These are phyloP conservation scores for Potamilus streckersoni DNA, from an alignment of 1,140 invertebrate genomes.

Conservation along the genomic window DNA sequence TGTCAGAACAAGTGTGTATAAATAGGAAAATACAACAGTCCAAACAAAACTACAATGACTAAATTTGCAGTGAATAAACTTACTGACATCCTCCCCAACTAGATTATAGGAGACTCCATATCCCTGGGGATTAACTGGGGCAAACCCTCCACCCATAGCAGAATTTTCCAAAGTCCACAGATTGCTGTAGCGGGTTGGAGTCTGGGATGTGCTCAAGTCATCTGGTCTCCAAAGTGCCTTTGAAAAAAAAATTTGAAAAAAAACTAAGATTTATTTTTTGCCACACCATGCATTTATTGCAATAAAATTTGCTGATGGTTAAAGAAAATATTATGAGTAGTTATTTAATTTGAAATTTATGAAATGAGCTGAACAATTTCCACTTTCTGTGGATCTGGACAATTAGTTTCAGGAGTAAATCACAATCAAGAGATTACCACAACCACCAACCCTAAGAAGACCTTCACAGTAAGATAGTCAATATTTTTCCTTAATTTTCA, in stretches of 20 bases:
- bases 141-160: conserved; percentile 44
- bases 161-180: conserved; percentile 36
- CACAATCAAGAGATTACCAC: no score
- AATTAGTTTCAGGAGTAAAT: background rate
- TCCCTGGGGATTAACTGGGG: conserved; percentile 86
- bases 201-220: conserved; percentile 51
- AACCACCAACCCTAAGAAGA: no score
- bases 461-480: no score
- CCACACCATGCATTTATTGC: background rate
- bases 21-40: background rate
- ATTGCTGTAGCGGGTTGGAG: conserved; percentile 40
- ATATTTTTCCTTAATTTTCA: no score
- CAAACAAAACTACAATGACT: background rate
- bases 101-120: conserved; percentile 99
- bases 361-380: background rate
- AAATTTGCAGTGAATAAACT: conserved; percentile 14
- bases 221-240: conserved; percentile 35
- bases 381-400: background rate
- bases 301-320: background rate
- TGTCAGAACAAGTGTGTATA: background rate
- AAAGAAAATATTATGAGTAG: background rate
- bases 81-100: conserved; percentile 87
- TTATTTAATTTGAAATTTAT: background rate
- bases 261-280: no score
- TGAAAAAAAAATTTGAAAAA: background rate